Conservation (phyloP, 2,888 invertebrate species). For the Rotaria socialis region DNA sequence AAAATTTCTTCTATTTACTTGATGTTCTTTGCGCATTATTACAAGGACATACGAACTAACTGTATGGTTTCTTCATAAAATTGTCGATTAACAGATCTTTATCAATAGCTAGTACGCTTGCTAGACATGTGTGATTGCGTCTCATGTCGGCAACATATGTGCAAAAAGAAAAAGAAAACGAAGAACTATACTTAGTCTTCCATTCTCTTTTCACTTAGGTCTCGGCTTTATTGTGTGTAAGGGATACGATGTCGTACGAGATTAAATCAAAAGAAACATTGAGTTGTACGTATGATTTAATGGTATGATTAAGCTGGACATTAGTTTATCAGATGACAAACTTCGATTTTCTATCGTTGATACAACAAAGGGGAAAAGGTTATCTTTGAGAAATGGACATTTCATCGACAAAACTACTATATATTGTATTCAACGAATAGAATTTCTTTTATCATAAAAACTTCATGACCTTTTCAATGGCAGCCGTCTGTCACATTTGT, state of each 20-base stretch:
- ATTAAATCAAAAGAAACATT: background rate
- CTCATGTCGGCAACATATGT: background rate
- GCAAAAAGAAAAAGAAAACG: background rate
- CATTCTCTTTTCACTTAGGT: background rate
- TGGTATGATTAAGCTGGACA: background rate
- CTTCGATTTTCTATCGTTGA: background rate
- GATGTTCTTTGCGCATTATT: background rate
- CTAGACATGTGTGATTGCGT: background rate
- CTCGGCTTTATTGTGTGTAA: background rate
- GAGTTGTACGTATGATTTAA: background rate
- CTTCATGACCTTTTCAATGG: background rate
- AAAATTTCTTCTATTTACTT: background rate
- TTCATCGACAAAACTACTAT: background rate
- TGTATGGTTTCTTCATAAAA: constrained; percentile 18
- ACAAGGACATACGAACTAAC: background rate
- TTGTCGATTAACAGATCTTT: constrained; percentile 22
- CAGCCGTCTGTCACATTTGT: background rate
- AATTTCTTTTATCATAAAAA: too few species aligned
- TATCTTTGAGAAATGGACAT: too few species aligned
- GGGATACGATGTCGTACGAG: background rate
- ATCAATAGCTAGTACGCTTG: background rate
- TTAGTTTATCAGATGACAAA: background rate
- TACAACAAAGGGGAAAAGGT: too few species aligned
- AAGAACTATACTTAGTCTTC: background rate
- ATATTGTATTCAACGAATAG: background rate